Base-by-base conservation (phyloP, 1,140 invertebrate genomes). In the Lutraria rhynchaena region DNA sequence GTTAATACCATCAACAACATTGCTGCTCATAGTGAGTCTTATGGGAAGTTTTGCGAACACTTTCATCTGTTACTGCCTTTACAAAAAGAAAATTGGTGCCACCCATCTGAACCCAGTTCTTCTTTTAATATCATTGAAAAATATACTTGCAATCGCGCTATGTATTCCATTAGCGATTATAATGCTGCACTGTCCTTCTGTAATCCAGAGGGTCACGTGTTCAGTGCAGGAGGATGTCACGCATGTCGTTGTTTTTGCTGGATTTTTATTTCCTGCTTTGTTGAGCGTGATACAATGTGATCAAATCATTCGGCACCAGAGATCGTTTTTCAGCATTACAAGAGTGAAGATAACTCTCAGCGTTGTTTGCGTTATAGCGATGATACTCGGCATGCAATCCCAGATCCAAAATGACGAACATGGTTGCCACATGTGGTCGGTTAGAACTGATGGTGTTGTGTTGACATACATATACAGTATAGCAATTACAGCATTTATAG, bases 391-490 rank as follows among this genome's bases (percentile, higher is more conserved):
- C 49, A 24, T 71, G 11, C 69, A 71, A 33, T 71, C 69, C 7
- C 19, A 71, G 11, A 19, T 55, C 49, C 46, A 35, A 4, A 27
- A n/a, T 0, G 69, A 71, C 35, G 51, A 71, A 35, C 69, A 71
- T 22, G 69, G 69, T 0, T 71, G 69, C 24, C 69, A 71, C 31
- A n/a, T 71, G 29, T 71, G 69, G 69, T 55, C 69, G n/a, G 55
- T 55, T 15, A 51, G 15, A 5, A 37, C 53, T 15, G 69, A 71
- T 35, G 22, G n/a, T 5, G 69, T 71, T 17, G 69, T 71, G 13
- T 11, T 71, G 46, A 53, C n/a, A 22, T 53, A 71, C 49, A 24
- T 71, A 13, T 71, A 55, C 35, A 31, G 24, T 13, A 35, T 71
- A 1, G 53, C 35, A 3, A 29, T 51, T 35, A n/a, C 49, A 35